Conservation (phyloP, 2,113 vertebrate genomes). For the Acrocephalus arundinaceus region DNA sequence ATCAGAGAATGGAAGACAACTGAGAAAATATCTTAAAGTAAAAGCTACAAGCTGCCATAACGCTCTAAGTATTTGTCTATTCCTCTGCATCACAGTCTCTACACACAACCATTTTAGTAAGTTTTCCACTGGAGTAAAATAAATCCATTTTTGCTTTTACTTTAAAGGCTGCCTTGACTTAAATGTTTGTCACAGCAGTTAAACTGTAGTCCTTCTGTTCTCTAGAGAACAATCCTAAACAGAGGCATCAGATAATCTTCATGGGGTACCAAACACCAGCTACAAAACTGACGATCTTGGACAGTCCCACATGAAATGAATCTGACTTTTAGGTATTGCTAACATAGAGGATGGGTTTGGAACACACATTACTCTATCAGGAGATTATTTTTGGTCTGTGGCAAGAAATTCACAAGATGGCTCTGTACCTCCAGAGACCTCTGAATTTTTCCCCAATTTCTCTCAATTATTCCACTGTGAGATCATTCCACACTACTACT, state of each 20-base stretch:
- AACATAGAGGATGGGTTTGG: background rate
- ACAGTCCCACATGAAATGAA: background rate
- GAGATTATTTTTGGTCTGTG: background rate
- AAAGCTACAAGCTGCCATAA: background rate
- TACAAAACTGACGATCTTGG: background rate
- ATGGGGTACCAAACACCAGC: background rate
- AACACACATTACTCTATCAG: background rate
- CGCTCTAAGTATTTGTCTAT: background rate
- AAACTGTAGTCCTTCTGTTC: background rate
- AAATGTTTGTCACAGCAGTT: background rate
- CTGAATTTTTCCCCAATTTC: background rate
- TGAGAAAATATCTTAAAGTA: background rate
- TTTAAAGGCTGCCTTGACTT: conserved; percentile 8
- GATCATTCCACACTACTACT: background rate
- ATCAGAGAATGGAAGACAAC: background rate
- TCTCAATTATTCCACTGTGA: background rate
- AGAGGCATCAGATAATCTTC: background rate
- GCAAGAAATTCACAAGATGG: background rate
- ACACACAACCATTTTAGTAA: background rate
- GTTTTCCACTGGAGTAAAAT: conserved; percentile 23
- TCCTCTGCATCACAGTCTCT: background rate
- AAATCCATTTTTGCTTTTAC: background rate
- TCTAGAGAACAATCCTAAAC: background rate
- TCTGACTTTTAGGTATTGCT: background rate
- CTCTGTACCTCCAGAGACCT: background rate